Evolutionary conservation across 2,113 vertebrate genomes (phyloP).

Genomic region (Nyctereutes procyonoides): DNA sequence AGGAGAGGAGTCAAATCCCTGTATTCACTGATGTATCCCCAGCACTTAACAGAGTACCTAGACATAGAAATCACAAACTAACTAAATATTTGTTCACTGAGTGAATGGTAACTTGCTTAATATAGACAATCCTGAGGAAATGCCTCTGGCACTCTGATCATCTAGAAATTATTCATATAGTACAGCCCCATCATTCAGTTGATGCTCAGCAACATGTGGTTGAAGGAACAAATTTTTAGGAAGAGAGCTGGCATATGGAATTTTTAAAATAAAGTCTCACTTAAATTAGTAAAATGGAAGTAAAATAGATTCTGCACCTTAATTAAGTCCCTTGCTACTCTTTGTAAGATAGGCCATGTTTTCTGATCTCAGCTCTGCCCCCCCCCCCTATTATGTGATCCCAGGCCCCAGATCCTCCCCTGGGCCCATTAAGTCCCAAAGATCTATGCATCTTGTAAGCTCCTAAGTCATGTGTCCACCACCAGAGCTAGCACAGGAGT

Average conservation of each 20-base stretch:
- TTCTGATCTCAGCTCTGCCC: background rate
- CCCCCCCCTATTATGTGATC: background rate
- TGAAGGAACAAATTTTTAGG: background rate
- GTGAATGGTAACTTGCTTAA: background rate
- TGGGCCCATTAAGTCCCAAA: background rate
- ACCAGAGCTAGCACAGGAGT: background rate
- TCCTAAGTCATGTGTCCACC: background rate
- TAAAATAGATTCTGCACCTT: background rate
- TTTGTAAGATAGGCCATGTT: background rate
- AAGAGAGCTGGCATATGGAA: background rate
- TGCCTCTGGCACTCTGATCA: background rate
- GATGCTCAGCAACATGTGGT: background rate
- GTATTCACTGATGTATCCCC: background rate
- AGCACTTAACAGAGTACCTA: background rate
- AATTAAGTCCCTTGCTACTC: background rate
- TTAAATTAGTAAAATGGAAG: background rate
- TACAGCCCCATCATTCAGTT: background rate
- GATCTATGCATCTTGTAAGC: background rate
- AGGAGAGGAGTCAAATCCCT: background rate
- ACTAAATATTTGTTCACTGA: background rate
- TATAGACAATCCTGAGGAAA: background rate
- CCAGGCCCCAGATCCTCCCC: background rate
- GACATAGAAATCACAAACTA: background rate
- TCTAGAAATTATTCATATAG: background rate
- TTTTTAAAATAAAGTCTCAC: slow-evolving; percentile 44